Percentiles rank a stretch among this genome's conserved stretches.
Conservation (phyloP, 2,113 vertebrate genomes). For the Erythrocercus mccallii region DNA sequence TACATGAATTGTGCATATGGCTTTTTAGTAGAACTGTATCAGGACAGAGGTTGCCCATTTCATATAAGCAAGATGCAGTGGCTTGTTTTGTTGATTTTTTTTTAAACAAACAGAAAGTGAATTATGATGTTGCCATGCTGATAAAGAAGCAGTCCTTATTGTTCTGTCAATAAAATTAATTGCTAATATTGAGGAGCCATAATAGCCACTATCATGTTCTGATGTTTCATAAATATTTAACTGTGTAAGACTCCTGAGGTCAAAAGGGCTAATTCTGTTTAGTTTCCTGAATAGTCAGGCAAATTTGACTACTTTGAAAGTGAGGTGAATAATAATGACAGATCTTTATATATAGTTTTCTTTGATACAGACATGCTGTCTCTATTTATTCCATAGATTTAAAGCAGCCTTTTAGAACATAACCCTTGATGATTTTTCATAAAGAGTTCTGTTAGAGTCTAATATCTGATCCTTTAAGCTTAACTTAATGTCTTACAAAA, state of each 20-base stretch:
- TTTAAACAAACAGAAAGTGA: not conserved
- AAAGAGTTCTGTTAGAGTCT: not conserved
- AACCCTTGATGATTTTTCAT: not conserved
- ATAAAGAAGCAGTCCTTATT: conserved; percentile 20
- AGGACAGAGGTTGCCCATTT: not conserved
- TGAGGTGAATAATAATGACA: not conserved
- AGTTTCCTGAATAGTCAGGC: not conserved
- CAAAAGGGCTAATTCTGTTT: conserved; percentile 51
- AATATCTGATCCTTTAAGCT: not conserved
- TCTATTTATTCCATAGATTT: not conserved
- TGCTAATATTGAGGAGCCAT: conserved; percentile 54
- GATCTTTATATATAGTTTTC: not conserved
- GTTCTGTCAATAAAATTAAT: conserved; percentile 71
- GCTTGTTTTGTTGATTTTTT: not conserved
- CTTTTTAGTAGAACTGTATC: not conserved
- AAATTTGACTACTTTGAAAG: conserved; percentile 27
- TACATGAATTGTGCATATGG: not conserved
- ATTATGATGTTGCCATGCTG: not conserved
- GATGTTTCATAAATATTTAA: conserved; percentile 65
- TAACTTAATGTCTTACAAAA: not conserved
- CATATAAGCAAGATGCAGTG: not conserved
- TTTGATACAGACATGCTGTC: not conserved
- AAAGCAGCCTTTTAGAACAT: not conserved
- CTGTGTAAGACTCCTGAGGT: conserved; percentile 36
- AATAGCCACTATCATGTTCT: conserved; percentile 51